Percentiles rank a stretch among this genome's conserved stretches.
These are phyloP conservation scores for Pseudomyrmex pallidus DNA, from an alignment of 1,140 invertebrate genomes.

Conservation along the genomic window DNA sequence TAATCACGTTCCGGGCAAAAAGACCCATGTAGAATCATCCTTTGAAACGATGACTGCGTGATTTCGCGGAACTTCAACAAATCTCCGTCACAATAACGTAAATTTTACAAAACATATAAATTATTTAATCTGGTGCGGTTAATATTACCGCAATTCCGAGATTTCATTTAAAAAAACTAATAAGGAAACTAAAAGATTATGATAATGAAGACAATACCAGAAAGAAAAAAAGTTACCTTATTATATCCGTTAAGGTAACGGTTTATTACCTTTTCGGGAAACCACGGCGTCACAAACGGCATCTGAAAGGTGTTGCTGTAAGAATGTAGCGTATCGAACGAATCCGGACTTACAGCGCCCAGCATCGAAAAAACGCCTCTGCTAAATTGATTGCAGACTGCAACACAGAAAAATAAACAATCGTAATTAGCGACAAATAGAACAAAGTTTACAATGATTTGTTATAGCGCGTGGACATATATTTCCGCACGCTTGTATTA, in stretches of 20 bases:
- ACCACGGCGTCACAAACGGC: slow-evolving; percentile 97
- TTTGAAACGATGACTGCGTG: neutral
- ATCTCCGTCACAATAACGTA: neutral
- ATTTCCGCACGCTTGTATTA: neutral
- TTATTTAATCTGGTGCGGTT: neutral
- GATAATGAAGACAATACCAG: neutral
- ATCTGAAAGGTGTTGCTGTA: slow-evolving; percentile 98
- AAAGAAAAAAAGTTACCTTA: neutral
- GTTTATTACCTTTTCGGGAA: slow-evolving; percentile 92
- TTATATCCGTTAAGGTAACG: neutral
- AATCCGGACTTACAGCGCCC: slow-evolving; percentile 95
- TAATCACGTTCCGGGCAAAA: neutral
- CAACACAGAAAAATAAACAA: slow-evolving; percentile 79
- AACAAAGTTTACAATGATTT: neutral
- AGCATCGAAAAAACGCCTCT: slow-evolving; percentile 96
- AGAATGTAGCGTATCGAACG: slow-evolving; percentile 97
- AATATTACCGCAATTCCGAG: neutral
- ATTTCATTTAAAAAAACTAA: slow-evolving; percentile 5
- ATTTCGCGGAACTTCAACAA: neutral
- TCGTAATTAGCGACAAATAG: neutral
- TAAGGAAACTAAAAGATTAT: slow-evolving; percentile 1
- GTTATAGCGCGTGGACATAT: neutral
- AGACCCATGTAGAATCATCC: slow-evolving; percentile 11
- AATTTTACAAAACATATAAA: neutral
- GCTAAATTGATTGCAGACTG: slow-evolving; percentile 97